These are phyloP conservation scores for Bombus waltoni DNA, from an alignment of 1,140 invertebrate genomes.

Conservation along the genomic window DNA sequence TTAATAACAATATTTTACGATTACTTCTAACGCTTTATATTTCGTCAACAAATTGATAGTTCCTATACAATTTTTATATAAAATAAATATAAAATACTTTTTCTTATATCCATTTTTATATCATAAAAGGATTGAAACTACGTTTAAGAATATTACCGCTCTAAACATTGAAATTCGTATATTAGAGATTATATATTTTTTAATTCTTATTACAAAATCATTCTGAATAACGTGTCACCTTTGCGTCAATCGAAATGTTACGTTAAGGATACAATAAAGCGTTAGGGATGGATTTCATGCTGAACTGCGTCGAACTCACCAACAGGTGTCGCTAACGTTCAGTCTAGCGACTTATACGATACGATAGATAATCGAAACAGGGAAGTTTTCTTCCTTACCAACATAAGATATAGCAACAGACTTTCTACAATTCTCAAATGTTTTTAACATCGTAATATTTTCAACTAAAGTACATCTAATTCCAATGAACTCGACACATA, in stretches of 20 bases:
- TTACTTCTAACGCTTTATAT: not conserved
- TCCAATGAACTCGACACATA: not conserved
- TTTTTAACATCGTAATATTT: not conserved
- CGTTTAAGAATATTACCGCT: too few relatives aligned
- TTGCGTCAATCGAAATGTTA: not conserved
- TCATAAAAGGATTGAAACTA: too few relatives aligned
- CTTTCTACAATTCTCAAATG: too few relatives aligned
- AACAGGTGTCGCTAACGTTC: slow-evolving; percentile 61
- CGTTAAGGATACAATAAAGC: not conserved
- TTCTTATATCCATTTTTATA: too few relatives aligned
- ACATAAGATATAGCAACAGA: not conserved
- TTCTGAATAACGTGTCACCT: not conserved
- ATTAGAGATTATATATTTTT: too few relatives aligned
- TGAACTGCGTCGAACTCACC: not conserved
- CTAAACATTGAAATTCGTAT: not conserved
- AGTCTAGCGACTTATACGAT: slow-evolving; percentile 32
- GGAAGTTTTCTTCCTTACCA: slow-evolving; percentile 31
- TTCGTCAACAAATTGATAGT: not conserved
- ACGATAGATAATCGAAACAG: slow-evolving; percentile 46
- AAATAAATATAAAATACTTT: not conserved
- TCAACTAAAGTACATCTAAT: not conserved
- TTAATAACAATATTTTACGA: too few relatives aligned
- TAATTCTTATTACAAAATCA: not conserved
- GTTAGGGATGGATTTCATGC: slow-evolving; percentile 6
- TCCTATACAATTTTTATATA: not conserved